Conservation (phyloP, 2,113 vertebrate genomes). For the Salvelinus sp. region DNA sequence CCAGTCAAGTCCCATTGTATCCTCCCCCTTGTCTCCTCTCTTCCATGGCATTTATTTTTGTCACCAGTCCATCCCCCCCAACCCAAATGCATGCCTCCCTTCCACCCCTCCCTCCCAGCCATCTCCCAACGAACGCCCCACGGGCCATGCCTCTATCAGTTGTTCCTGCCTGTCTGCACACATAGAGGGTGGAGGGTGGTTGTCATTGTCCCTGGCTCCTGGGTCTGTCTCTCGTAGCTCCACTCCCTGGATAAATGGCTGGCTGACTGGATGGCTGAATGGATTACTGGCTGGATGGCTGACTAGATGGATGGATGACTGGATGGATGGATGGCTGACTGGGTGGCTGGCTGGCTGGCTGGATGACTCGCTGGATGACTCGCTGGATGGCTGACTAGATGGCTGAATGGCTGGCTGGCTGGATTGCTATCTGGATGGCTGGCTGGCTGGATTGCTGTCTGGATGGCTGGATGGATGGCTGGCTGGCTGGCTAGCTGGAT, state of each 20-base stretch:
- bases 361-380: no score
- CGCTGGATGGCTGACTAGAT: no score
- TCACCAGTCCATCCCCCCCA: not conserved
- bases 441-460: no score
- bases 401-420: no score
- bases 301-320: no score
- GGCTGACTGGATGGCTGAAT: no score
- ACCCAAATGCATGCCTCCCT: not conserved
- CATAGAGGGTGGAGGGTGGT: constrained; percentile 15
- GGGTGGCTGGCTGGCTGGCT: no score
- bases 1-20: not conserved
- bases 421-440: no score
- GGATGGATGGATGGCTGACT: no score
- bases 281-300: no score
- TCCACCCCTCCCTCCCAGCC: not conserved
- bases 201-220: not conserved
- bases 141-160: constrained; percentile 2
- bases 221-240: constrained; percentile 1
- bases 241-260: not conserved
- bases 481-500: no score
- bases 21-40: not conserved
- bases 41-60: not conserved
- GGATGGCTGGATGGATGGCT: no score
- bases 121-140: constrained; percentile 5
- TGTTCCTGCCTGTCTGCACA: constrained; percentile 25